Percentiles rank a stretch among this genome's conserved stretches.
Conservation (phyloP, 2,888 invertebrate species). For the Lepetodrilus schrolli region DNA sequence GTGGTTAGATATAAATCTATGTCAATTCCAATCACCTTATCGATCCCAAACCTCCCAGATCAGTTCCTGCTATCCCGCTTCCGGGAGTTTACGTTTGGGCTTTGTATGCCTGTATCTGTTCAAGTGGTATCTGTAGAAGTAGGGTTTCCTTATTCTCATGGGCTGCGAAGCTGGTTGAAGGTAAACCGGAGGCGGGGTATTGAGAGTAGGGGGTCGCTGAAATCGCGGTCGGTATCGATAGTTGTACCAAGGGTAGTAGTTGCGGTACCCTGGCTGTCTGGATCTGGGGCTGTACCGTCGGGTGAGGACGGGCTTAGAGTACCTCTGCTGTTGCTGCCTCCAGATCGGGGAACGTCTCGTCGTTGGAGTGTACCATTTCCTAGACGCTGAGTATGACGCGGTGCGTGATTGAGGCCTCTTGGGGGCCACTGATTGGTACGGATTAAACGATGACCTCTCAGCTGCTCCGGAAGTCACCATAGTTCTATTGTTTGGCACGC, state of each 20-base stretch:
- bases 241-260: neutral
- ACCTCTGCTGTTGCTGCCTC: neutral
- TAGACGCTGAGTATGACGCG: neutral
- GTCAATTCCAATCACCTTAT: no score
- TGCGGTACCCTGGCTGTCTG: neutral
- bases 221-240: neutral
- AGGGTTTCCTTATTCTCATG: neutral
- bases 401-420: neutral
- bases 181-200: neutral
- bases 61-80: no score
- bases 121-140: conserved; percentile 18
- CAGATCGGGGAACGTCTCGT: neutral
- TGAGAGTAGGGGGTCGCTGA: neutral
- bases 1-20: no score
- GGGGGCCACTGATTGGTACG: neutral
- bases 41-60: no score
- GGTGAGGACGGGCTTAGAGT: neutral
- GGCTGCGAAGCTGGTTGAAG: neutral
- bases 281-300: neutral
- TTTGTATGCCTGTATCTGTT: neutral
- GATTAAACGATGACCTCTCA: neutral
- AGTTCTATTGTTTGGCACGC: neutral
- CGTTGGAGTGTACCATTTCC: neutral
- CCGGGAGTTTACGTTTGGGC: no score
- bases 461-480: neutral